These are phyloP conservation scores for Pelecanus crispus DNA, from an alignment of 2,113 vertebrate species.

Conservation along the genomic window DNA sequence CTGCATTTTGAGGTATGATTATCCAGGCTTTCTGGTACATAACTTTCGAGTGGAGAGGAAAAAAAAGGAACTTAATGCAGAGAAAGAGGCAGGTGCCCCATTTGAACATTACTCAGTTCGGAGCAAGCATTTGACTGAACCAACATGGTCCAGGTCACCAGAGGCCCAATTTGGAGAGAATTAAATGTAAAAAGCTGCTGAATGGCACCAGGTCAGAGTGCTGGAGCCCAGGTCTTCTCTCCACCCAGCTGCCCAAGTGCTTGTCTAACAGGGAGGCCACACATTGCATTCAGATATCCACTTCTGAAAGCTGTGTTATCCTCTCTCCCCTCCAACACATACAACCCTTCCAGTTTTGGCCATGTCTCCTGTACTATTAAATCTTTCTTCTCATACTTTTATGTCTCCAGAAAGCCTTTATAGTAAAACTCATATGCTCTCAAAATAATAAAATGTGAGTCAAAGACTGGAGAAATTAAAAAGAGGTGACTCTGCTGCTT, in stretches of 20 bases:
- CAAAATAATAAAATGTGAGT: neutral
- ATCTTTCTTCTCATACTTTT: neutral
- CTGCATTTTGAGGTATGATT: neutral
- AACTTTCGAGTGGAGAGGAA: neutral
- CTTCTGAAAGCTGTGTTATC: neutral
- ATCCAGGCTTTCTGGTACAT: neutral
- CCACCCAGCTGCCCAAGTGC: neutral
- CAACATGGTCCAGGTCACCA: neutral
- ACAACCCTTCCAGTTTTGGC: neutral
- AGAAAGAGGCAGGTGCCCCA: neutral
- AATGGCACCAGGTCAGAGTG: neutral
- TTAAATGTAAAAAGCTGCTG: neutral
- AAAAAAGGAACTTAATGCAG: neutral
- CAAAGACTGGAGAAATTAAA: neutral
- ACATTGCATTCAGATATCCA: neutral
- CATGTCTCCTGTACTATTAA: neutral
- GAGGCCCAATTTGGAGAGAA: neutral
- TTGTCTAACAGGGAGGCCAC: neutral
- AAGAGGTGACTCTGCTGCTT: neutral
- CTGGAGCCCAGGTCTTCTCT: neutral
- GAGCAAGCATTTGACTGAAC: neutral
- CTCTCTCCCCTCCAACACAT: neutral
- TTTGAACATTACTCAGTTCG: neutral
- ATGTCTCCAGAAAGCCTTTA: neutral
- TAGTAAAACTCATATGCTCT: neutral